Evolutionary conservation across 1,140 invertebrate species (phyloP).

Genomic region (Sinonovacula constricta): DNA sequence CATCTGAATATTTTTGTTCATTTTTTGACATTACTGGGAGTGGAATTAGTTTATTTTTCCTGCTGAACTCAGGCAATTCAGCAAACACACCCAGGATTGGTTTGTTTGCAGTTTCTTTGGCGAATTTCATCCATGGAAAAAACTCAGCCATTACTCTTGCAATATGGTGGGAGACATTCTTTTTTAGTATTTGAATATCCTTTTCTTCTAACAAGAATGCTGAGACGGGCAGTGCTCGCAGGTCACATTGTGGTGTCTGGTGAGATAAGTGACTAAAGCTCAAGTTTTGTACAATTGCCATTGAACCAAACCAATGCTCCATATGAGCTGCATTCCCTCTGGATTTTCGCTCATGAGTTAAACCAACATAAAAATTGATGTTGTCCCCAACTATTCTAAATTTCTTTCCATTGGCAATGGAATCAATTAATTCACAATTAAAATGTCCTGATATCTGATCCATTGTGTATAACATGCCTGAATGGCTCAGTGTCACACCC

Average conservation of each 20-base stretch:
- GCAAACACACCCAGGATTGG: constrained; percentile 1
- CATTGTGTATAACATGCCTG: constrained; percentile 16
- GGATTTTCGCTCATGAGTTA: constrained; percentile 9
- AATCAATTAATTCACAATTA: constrained; percentile 8
- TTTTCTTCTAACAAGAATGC: neutral
- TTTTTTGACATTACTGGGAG: constrained; percentile 49
- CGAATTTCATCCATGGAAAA: constrained; percentile 31
- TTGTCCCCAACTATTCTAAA: constrained; percentile 26
- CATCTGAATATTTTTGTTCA: constrained; percentile 54
- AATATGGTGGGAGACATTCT: neutral
- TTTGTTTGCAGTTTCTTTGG: neutral
- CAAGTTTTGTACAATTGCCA: neutral
- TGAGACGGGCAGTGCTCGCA: neutral
- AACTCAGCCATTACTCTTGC: constrained; percentile 12
- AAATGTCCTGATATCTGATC: neutral
- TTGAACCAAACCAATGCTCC: constrained; percentile 38
- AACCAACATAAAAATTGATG: constrained; percentile 15
- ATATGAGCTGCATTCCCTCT: constrained; percentile 11
- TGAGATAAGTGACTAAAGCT: neutral
- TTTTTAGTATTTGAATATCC: constrained; percentile 9
- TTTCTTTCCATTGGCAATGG: neutral
- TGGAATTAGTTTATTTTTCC: constrained; percentile 45
- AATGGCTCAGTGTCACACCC: constrained; percentile 15
- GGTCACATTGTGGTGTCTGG: constrained; percentile 2
- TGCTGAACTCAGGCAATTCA: neutral